phyloP scores from a whole-genome alignment of 2,797 vertebrate genomes.

The Gobionotothen gibberifrons region DNA sequence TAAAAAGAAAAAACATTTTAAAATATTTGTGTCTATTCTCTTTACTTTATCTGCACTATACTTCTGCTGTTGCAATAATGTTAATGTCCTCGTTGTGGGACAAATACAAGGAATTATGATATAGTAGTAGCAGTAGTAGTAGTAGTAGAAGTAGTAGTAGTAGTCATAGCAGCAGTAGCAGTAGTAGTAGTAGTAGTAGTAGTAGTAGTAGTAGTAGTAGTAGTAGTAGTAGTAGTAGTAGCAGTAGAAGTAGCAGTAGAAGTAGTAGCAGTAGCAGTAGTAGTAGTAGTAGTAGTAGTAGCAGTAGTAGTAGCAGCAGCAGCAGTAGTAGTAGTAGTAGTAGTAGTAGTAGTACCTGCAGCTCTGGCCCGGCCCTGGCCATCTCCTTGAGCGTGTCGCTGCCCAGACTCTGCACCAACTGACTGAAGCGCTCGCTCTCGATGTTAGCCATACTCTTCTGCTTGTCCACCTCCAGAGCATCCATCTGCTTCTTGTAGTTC shows the following conservation, averaged over 20 bases:
- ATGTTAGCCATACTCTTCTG: slow-evolving; percentile 83
- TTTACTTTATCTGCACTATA: too few relatives aligned
- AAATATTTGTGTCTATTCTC: too few relatives aligned
- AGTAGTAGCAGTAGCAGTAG: not conserved
- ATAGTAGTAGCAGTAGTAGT: too few relatives aligned
- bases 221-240: not conserved
- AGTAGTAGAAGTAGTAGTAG: too few relatives aligned
- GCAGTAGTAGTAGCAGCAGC: not conserved
- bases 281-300: not conserved
- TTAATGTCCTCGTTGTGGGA: too few relatives aligned
- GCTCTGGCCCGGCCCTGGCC: slow-evolving; percentile 88
- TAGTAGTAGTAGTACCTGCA: slow-evolving; percentile 82
- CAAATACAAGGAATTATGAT: too few relatives aligned
- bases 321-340: rapidly evolving
- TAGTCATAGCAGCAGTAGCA: not conserved
- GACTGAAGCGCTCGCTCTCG: slow-evolving; percentile 85
- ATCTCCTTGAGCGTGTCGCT: slow-evolving; percentile 86
- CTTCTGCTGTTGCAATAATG: too few relatives aligned
- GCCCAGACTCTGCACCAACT: slow-evolving; percentile 85
- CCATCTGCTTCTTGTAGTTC: slow-evolving; percentile 81
- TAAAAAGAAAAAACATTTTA: too few relatives aligned
- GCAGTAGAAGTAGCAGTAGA: rapidly evolving
- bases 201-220: slow-evolving; percentile 40
- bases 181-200: rapidly evolving
- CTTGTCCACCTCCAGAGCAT: slow-evolving; percentile 85